Evolutionary conservation across 1,140 invertebrate genomes (phyloP).

Genomic region (Hermatobates lingyangjiaoensis): DNA sequence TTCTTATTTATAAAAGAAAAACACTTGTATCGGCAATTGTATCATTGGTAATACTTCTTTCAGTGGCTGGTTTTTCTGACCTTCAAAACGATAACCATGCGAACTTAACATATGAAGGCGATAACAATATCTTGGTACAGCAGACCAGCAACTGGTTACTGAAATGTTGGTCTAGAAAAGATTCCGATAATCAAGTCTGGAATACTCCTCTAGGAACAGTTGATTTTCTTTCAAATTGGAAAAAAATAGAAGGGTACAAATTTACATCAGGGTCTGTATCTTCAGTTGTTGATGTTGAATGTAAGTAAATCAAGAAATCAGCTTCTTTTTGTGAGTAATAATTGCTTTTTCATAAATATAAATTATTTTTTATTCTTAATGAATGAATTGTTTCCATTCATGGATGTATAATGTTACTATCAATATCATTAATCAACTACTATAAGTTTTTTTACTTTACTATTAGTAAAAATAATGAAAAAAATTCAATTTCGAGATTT

Average conservation of each 20-base stretch:
- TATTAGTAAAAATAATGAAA: too few species aligned
- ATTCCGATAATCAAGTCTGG: constrained; percentile 24
- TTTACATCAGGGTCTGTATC: constrained; percentile 27
- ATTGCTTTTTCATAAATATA: too few species aligned
- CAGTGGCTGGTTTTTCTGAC: constrained; percentile 59
- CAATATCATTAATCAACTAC: too few species aligned
- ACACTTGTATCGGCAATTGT: background rate
- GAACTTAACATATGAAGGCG: constrained; percentile 86
- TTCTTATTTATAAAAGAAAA: background rate
- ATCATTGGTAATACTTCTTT: constrained; percentile 6
- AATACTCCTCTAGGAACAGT: constrained; percentile 45
- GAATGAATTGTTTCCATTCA: too few species aligned
- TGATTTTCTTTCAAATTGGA: constrained; percentile 34
- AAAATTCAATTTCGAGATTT: too few species aligned
- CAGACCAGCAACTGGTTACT: constrained; percentile 79
- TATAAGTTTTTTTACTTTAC: too few species aligned
- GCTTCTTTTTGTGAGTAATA: constrained; percentile 4
- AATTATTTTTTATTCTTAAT: too few species aligned
- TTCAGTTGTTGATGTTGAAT: constrained; percentile 19
- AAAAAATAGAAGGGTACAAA: constrained; percentile 28
- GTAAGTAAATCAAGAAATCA: constrained; percentile 7
- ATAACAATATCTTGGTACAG: constrained; percentile 87
- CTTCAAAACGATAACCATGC: constrained; percentile 77
- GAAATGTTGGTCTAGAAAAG: constrained; percentile 14
- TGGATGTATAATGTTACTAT: too few species aligned